A percentile compares a stretch with the other conserved stretches of the same genome.
Evolutionary conservation across 2,888 invertebrate genomes (phyloP).

Genomic region (Zootermopsis nevadensis): DNA sequence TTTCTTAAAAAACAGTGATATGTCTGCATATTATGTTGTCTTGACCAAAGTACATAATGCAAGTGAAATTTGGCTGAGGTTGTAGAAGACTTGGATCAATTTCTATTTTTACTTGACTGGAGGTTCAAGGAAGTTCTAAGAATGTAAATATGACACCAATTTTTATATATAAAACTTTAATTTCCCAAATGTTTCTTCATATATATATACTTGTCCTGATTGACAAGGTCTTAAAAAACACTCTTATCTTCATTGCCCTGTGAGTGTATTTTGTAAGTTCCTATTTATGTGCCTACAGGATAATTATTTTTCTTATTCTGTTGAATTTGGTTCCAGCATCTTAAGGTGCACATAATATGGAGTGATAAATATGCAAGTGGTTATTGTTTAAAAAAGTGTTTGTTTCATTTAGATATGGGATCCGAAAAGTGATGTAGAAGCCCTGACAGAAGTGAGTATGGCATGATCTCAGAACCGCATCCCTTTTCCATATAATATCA

Average conservation of each 20-base stretch:
- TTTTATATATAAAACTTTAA: background rate
- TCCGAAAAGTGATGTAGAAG: background rate
- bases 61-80: background rate
- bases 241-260: no score
- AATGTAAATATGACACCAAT: background rate
- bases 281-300: background rate
- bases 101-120: background rate
- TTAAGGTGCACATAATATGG: background rate
- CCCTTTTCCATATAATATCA: background rate
- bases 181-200: background rate
- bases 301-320: background rate
- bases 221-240: background rate
- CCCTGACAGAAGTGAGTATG: constrained; percentile 22
- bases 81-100: background rate
- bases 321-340: background rate
- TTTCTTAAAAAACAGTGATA: background rate
- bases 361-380: background rate
- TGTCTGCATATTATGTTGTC: background rate
- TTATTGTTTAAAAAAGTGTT: background rate
- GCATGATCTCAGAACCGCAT: constrained; percentile 42
- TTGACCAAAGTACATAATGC: background rate
- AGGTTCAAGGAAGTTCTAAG: background rate
- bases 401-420: background rate
- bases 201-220: background rate
- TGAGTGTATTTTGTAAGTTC: background rate